Base-by-base conservation (phyloP, 2,888 invertebrate species). In the Taphrorychus bicolor region DNA sequence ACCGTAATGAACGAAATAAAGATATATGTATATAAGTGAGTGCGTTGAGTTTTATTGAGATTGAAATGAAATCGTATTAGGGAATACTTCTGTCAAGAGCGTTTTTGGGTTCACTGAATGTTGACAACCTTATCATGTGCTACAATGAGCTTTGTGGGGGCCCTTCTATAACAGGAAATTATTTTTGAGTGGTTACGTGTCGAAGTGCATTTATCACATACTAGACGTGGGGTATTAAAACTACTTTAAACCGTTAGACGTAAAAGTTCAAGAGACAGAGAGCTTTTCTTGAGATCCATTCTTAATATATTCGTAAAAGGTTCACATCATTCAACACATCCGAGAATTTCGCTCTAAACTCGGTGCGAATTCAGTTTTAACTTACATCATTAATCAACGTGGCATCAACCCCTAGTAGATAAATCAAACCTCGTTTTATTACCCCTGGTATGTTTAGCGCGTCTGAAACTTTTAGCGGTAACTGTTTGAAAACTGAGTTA, bases 401-500 rank as follows among this genome's bases (percentile, higher is more conserved):
- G 32, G 32, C 14, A 23, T 23, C 32, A 54, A 23, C 42, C 57
- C 18, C 57, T 9, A 18, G 40, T 18, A 19, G 23, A 54, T 54
- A 54, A 41, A 58, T 58, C 45, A 58, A 58, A 19, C 45, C 17
- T 45, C 42, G 48, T 58, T 64, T 52, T 64, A 41, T 51, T 41
- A 14, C 48, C 49, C 59, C 54, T 21, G 59, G 65, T 54, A 48
- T 48, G 32, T 54, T 59, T 23, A 32, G 41, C 54, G 48, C 41
- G 59, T 24, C 40, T 40, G 23, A 23, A 59, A 65, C 53, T 59
- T 59, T 48, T 17, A 45, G 42, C 65, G 54, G 53, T 45, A 65
- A 59, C 42, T 45, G 53, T 59, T 59, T 65, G 23, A 52, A 65
- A 54, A 65, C 17, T 59, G 48, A 54, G 59, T 48, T 54, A 42